Base-by-base conservation (phyloP, 2,797 vertebrate genomes). In the Cheracebus regulus region DNA sequence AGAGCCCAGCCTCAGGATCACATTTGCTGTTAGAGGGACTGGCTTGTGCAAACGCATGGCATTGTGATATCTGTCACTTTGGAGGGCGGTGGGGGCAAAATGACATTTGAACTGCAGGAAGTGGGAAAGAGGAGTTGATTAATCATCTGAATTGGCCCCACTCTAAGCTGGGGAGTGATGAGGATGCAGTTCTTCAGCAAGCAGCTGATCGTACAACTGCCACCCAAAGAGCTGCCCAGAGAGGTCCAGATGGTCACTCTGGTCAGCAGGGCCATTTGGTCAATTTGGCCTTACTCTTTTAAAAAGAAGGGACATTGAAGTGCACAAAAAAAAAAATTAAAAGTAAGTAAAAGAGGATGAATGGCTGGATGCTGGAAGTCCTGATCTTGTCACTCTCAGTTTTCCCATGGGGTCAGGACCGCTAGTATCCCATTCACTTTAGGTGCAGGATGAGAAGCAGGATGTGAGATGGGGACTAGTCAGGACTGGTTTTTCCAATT, bases 401-500 rank as follows among this genome's bases (percentile, higher is more conserved):
- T 10, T 55, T 30, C 30, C 72, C 3, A 0, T 6, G 70, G 12
- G 19, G 97, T 86, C 48, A 94, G 93, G 89, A 95, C 95, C 92
- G 44, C 83, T 95, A 97, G 95, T 52, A 30, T 89, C 87, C 96
- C 94, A 92, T 97, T 98, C 97, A 93, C 93, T 94, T 96, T 70
- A 93, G 0, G 1, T 97, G 95, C 82, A 58, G 98, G 94, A 97
- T 67, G 79, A 91, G 96, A 98, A 97, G 97, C 97, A 95, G 14
- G 96, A 96, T 96, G 95, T 92, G 87, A 44, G 88, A 88, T 84
- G 95, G 97, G 78, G 96, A 83, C 92, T 87, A 70, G 87, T 88
- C 33, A 61, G 89, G 90, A 94, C 96, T 97, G 98, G 95, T 98
- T 98, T 98, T 96, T 95, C 91, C 92, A 97, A 90, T 98, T 98